Evolutionary conservation across 1,140 invertebrate species (phyloP).

Genomic region (Pinna nobilis): DNA sequence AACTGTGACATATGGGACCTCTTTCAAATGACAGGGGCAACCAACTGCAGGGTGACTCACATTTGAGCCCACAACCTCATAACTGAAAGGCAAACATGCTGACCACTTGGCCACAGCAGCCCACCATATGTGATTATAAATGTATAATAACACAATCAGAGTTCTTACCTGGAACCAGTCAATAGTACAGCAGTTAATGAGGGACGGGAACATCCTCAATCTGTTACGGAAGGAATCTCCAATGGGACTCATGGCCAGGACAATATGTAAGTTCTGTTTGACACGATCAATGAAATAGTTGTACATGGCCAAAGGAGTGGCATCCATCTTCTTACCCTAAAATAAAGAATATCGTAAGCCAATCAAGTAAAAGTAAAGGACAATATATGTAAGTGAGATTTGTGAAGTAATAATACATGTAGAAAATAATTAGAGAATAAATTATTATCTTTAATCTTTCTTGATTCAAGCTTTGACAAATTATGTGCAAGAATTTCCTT

Average conservation of each 20-base stretch:
- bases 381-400: too few relatives aligned
- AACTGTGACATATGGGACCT: not conserved
- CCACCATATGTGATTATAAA: not conserved
- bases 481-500: too few relatives aligned
- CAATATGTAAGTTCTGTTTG: constrained; percentile 73
- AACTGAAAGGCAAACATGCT: too few relatives aligned
- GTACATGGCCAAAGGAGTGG: constrained; percentile 74
- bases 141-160: not conserved
- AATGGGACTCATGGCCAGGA: constrained; percentile 75
- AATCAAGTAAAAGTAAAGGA: too few relatives aligned
- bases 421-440: too few relatives aligned
- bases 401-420: too few relatives aligned
- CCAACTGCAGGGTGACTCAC: too few relatives aligned
- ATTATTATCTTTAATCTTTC: too few relatives aligned
- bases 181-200: constrained; percentile 76
- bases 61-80: too few relatives aligned
- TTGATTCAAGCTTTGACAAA: too few relatives aligned
- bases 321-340: constrained; percentile 78
- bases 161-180: constrained; percentile 75
- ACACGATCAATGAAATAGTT: constrained; percentile 76
- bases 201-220: constrained; percentile 75
- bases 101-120: not conserved
- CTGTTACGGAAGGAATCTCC: constrained; percentile 75
- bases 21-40: too few relatives aligned
- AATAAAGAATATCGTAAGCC: too few relatives aligned